phyloP scores from a whole-genome alignment of 2,888 invertebrate species.

The Heliconius erato region DNA sequence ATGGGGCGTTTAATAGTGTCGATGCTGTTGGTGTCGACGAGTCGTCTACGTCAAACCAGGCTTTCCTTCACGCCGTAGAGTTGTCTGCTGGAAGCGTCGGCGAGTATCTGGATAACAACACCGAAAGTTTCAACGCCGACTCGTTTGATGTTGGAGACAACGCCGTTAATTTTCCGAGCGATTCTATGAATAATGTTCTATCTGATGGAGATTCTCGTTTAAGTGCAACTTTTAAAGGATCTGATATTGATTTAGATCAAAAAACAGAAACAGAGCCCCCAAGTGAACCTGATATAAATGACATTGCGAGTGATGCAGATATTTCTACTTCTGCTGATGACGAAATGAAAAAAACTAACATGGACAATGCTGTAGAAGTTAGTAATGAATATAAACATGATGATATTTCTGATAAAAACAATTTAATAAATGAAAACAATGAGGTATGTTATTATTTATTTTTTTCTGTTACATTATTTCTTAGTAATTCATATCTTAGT shows the following conservation, averaged over 20 bases:
- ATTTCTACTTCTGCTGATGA: constrained; percentile 54
- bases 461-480: constrained; percentile 18
- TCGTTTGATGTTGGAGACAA: constrained; percentile 81
- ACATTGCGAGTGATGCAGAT: constrained; percentile 55
- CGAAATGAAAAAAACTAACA: constrained; percentile 26
- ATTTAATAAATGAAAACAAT: constrained; percentile 13
- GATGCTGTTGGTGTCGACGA: constrained; percentile 78
- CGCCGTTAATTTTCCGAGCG: constrained; percentile 78
- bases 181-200: constrained; percentile 73
- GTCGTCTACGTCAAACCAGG: constrained; percentile 80
- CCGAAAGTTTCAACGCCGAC: constrained; percentile 71
- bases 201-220: constrained; percentile 77
- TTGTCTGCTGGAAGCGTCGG: constrained; percentile 81
- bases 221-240: constrained; percentile 63
- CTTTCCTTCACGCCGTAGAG: constrained; percentile 80
- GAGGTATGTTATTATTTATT: constrained; percentile 35
- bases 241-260: constrained; percentile 71
- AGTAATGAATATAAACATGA: constrained; percentile 37
- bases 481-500: constrained; percentile 22
- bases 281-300: constrained; percentile 57
- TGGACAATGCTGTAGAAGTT: constrained; percentile 50
- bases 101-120: constrained; percentile 78
- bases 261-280: constrained; percentile 52
- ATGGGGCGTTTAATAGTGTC: constrained; percentile 80
- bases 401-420: constrained; percentile 35